Base-by-base conservation (phyloP, 2,888 invertebrate genomes). In the Eupithecia subumbrata region DNA sequence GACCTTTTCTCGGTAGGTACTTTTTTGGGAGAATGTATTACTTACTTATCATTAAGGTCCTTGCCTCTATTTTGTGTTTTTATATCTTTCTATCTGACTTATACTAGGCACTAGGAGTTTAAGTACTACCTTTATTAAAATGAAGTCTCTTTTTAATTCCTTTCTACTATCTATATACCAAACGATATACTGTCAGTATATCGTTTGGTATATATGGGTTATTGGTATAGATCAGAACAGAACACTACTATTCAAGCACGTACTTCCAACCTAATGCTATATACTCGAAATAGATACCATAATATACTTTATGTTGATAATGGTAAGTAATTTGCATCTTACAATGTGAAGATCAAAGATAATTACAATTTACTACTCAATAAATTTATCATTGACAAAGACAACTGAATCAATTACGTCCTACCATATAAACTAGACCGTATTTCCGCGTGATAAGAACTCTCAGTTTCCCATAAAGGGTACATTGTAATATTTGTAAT, bases 371-470 rank as follows among this genome's bases (percentile, higher is more conserved):
- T 25, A 25, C 14, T 60, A 70, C 70, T 66, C 30, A 66, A 52
- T 75, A 52, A 34, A 75, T 72, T 72, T 48, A 68, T 45, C 48
- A 40, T 30, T 48, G 67, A 56, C 34, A 14, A 30, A 12, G 43
- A 14, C 16, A 56, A 43, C n/a, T 25, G 25, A 25, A 60, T 60
- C 22, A 60, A 14, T 60, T 60, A 56, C 22, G 22, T 5, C 11
- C 56, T 56, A 12, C 12, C 14, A 11, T 25, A 60, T 60, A 72
- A 30, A 52, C 22, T 30, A 52, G 22, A 66, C 72, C 25, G 16
- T 75, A 72, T 72, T 40, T 40, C 37, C 18, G 30, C 16, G 69
- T 30, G 48, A 63, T 64, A 75, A 52, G 64, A 72, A 40, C 63
- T 63, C 48, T 25, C 14, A 60, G 60, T 56, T 56, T 56, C 56